Evolutionary conservation across 2,113 vertebrate species (phyloP).

Genomic region (Mustela nigripes): DNA sequence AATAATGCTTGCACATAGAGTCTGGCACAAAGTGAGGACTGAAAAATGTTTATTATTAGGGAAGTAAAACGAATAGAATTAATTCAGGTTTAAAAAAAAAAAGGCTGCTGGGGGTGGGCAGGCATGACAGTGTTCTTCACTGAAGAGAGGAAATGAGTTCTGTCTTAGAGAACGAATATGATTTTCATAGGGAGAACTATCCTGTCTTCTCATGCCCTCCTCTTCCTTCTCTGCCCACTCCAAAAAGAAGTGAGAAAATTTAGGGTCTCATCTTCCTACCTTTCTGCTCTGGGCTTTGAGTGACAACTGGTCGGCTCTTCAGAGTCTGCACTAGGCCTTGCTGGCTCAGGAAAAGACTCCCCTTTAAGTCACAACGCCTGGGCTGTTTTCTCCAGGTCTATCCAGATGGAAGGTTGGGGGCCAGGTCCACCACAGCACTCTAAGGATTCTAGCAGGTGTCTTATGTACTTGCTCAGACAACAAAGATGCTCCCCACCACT

Average conservation of each 20-base stretch:
- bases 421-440: neutral
- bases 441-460: neutral
- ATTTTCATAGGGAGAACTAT: neutral
- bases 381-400: slow-evolving; percentile 15
- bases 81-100: neutral
- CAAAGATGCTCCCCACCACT: neutral
- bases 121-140: neutral
- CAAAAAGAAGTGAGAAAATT: slow-evolving; percentile 24
- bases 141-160: neutral
- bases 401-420: neutral
- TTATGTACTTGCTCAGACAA: slow-evolving; percentile 23
- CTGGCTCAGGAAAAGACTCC: neutral
- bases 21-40: neutral
- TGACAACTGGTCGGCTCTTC: neutral
- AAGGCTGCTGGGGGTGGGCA: neutral
- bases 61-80: slow-evolving; percentile 25
- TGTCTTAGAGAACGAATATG: neutral
- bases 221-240: neutral
- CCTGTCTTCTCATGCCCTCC: neutral
- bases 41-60: neutral
- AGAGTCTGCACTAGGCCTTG: neutral
- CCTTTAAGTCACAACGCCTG: neutral
- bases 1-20: neutral
- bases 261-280: neutral
- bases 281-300: neutral